These are phyloP conservation scores for Priocnemis perturbator DNA, from an alignment of 2,888 invertebrate genomes.

Conservation along the genomic window DNA sequence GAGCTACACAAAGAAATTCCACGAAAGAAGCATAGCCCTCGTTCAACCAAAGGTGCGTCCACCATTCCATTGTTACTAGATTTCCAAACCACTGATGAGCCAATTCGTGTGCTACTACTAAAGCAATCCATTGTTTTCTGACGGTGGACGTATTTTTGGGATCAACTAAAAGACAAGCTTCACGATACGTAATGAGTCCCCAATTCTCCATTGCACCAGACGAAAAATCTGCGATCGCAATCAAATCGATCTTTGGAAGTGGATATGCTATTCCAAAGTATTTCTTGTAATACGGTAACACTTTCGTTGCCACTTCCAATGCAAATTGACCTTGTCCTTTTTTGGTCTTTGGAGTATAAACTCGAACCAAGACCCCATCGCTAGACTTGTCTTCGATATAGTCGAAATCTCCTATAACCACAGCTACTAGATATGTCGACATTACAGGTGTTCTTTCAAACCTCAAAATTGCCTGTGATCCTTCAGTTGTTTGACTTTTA, in stretches of 20 bases:
- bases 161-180: slow-evolving; percentile 93
- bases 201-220: slow-evolving; percentile 99
- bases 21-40: slow-evolving; percentile 98
- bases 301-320: slow-evolving; percentile 92
- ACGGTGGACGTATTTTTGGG: slow-evolving; percentile 91
- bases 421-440: slow-evolving; percentile 96
- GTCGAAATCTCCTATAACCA: slow-evolving; percentile 96
- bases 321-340: slow-evolving; percentile 95
- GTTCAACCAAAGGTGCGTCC: slow-evolving; percentile 97
- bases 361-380: slow-evolving; percentile 89
- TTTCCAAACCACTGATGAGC: slow-evolving; percentile 99
- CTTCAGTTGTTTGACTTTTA: slow-evolving; percentile 55
- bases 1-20: slow-evolving; percentile 94
- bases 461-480: slow-evolving; percentile 36
- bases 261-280: slow-evolving; percentile 97
- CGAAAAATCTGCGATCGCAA: slow-evolving; percentile 96
- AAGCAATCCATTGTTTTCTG: slow-evolving; percentile 89
- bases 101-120: slow-evolving; percentile 94
- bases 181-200: slow-evolving; percentile 86
- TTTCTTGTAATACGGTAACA: slow-evolving; percentile 94
- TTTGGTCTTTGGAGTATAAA: slow-evolving; percentile 92
- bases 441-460: slow-evolving; percentile 85
- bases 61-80: slow-evolving; percentile 98
- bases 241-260: slow-evolving; percentile 96
- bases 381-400: slow-evolving; percentile 89